Evolutionary conservation across 2,888 invertebrate genomes (phyloP).

Genomic region (Plutella xylostella): DNA sequence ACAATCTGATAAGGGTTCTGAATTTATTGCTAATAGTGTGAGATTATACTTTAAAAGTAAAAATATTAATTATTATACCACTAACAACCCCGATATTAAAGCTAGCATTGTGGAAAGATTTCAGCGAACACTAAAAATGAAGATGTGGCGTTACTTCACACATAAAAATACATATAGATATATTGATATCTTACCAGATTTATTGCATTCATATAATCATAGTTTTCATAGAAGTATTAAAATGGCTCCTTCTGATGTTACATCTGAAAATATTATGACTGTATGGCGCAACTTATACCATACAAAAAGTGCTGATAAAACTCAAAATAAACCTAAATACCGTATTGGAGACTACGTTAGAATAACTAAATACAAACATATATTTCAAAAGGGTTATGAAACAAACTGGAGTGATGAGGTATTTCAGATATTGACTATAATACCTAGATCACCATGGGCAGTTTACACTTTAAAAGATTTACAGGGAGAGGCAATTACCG

Average conservation of each 20-base stretch:
- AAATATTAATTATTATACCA: constrained; percentile 18
- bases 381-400: constrained; percentile 24
- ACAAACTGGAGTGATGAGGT: constrained; percentile 26
- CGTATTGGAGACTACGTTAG: constrained; percentile 17
- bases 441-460: constrained; percentile 15
- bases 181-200: constrained; percentile 10
- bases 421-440: constrained; percentile 16
- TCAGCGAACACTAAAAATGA: constrained; percentile 22
- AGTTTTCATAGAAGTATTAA: constrained; percentile 21
- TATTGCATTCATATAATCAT: constrained; percentile 15
- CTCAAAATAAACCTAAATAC: constrained; percentile 5
- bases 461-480: constrained; percentile 21
- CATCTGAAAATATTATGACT: constrained; percentile 18
- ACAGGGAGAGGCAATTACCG: constrained; percentile 17
- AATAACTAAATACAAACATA: constrained; percentile 23
- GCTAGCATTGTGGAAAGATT: constrained; percentile 22
- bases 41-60: constrained; percentile 15
- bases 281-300: constrained; percentile 17
- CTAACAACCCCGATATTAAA: constrained; percentile 22
- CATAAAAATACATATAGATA: constrained; percentile 12
- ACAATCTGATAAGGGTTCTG: constrained; percentile 20
- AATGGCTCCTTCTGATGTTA: constrained; percentile 21
- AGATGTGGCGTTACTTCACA: constrained; percentile 22
- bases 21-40: constrained; percentile 20
- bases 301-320: not conserved